Evolutionary conservation across 1,140 invertebrate genomes (phyloP).

Genomic region (Papilio dardanus): DNA sequence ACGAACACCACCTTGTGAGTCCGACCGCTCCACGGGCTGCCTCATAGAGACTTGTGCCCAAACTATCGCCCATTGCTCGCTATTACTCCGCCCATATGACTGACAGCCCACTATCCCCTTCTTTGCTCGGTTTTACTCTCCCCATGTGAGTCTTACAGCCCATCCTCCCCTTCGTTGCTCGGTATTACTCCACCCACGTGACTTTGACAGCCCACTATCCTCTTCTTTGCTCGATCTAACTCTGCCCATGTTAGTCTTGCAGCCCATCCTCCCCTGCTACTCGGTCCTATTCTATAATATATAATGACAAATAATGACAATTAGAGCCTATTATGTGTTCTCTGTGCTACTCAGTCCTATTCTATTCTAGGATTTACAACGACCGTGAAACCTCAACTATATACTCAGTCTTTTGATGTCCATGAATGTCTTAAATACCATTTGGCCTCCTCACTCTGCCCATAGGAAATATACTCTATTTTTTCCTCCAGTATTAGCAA

Average conservation of each 20-base stretch:
- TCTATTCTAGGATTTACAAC: too few species aligned
- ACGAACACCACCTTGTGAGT: conserved; percentile 80
- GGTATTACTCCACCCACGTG: neutral
- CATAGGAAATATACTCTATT: too few species aligned
- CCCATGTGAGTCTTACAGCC: neutral
- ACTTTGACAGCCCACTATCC: neutral
- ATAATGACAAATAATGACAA: too few species aligned
- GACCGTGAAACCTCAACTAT: too few species aligned
- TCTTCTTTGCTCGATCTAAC: neutral
- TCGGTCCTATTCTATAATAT: too few species aligned
- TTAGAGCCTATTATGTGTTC: too few species aligned
- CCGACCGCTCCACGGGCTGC: conserved; percentile 47
- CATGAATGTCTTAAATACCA: too few species aligned
- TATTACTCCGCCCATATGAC: conserved; percentile 23
- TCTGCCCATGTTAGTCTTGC: neutral
- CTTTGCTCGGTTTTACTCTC: neutral
- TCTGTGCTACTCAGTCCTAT: too few species aligned
- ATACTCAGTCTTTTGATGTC: too few species aligned
- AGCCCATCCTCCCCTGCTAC: too few species aligned
- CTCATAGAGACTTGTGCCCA: conserved; percentile 56
- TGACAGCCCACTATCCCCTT: neutral
- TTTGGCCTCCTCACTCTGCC: too few species aligned
- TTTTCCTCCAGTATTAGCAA: too few species aligned
- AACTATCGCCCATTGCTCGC: neutral
- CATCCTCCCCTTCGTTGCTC: neutral